Base-by-base conservation (phyloP, 2,888 invertebrate genomes). In the Lasioglossum pauxillum region DNA sequence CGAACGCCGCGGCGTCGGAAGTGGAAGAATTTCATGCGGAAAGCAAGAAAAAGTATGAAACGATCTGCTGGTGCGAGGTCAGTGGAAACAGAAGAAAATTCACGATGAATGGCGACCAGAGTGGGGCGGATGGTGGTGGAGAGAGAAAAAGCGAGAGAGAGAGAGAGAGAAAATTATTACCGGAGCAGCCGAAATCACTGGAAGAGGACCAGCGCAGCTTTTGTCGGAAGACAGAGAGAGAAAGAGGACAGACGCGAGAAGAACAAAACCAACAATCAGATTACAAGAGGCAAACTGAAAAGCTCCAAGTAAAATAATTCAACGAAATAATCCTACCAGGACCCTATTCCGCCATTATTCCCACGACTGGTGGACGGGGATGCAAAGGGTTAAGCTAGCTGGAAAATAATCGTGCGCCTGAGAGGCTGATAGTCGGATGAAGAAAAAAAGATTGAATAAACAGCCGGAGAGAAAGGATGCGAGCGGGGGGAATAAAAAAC, bases 251-350 rank as follows among this genome's bases (percentile, higher is more conserved):
- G 64, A 64, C 8, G 69, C 69, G 38, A 69, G 69, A 69, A 69
- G 69, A 69, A 38, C 69, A 69, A 69, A 38, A 38, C 69, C 69
- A 38, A 38, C 69, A 69, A 69, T 69, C 69, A 38, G 69, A 69
- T 69, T 69, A 69, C 69, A 69, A 35, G 69, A 31, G 19, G 27
- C 64, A 19, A 64, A 64, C 69, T 38, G 69, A 69, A 69, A 69
- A 69, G 64, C 31, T 69, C 12, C 69, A 35, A 19, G 64, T 69
- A 38, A 69, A 69, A 69, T 69, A 69, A 69, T 38, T 69, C 69
- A 69, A 69, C 69, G 69, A 64, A 64, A 64, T 64, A 64, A 64
- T 64, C 64, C 64, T 64, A 35, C 64, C 64, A 64, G 31, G 64
- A 64, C 35, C n/a, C 64, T 64, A 64, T 64, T 64, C 64, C 31